Percentiles rank a stretch among this genome's conserved stretches.
Conservation (phyloP, 1,140 invertebrate species). For the Cheumatopsyche charites region DNA sequence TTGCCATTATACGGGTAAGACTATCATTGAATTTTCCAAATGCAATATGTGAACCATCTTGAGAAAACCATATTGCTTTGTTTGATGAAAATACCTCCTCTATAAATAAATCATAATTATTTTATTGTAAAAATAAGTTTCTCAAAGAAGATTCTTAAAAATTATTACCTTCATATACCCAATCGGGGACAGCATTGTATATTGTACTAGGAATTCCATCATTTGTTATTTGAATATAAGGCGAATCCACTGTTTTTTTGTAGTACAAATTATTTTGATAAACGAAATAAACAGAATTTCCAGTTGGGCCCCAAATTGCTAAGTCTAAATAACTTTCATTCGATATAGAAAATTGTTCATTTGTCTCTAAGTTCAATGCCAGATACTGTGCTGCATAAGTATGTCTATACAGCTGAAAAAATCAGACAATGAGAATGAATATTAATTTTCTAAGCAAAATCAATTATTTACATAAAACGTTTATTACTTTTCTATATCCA, state of each 20-base stretch:
- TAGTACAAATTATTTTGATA: slow-evolving; percentile 82
- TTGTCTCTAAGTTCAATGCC: slow-evolving; percentile 57
- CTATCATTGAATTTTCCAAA: slow-evolving; percentile 84
- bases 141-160: not conserved
- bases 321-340: slow-evolving; percentile 66
- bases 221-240: slow-evolving; percentile 63
- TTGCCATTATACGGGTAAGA: slow-evolving; percentile 67
- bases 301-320: slow-evolving; percentile 73
- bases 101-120: slow-evolving; percentile 52
- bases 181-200: slow-evolving; percentile 80
- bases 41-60: slow-evolving; percentile 71
- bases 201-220: slow-evolving; percentile 67
- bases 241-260: slow-evolving; percentile 58
- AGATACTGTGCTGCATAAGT: slow-evolving; percentile 60
- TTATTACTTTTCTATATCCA: slow-evolving; percentile 61
- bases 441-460: slow-evolving; percentile 8
- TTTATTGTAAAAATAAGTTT: not conserved
- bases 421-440: slow-evolving; percentile 50
- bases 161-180: slow-evolving; percentile 73
- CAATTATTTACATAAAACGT: slow-evolving; percentile 26
- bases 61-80: slow-evolving; percentile 84
- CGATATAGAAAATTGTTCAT: slow-evolving; percentile 47
- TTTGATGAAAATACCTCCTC: slow-evolving; percentile 86
- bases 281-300: slow-evolving; percentile 77
- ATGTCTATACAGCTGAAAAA: slow-evolving; percentile 61